Percentiles rank a stretch among this genome's conserved stretches.
Conservation (phyloP, 2,797 vertebrate species). For the Melanotaenia trifasciata region DNA sequence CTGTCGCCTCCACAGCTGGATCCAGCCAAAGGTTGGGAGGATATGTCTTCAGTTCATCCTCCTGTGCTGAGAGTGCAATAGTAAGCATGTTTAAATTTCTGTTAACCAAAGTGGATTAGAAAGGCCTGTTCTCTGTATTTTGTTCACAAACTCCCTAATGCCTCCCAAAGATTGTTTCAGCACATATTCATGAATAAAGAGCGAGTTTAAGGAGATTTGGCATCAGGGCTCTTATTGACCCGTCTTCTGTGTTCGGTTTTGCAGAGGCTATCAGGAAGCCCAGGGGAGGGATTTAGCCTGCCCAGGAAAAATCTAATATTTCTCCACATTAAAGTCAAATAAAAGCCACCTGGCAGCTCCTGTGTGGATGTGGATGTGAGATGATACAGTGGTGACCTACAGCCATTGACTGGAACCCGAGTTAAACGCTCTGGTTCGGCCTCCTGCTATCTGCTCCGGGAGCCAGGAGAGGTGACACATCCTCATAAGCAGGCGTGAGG, state of each 20-base stretch:
- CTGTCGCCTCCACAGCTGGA: constrained; percentile 23
- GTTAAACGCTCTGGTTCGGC: constrained; percentile 67
- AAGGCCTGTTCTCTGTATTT: constrained; percentile 25
- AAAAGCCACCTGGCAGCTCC: constrained; percentile 71
- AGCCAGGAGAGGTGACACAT: constrained; percentile 62
- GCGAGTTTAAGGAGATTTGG: constrained; percentile 73
- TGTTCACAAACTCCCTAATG: constrained; percentile 62
- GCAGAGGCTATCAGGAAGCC: constrained; percentile 63
- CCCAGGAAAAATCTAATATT: constrained; percentile 74
- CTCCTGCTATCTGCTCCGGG: constrained; percentile 65
- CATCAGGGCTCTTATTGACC: constrained; percentile 76
- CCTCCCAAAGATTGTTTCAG: constrained; percentile 70
- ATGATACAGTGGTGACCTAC: constrained; percentile 72
- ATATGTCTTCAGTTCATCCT: constrained; percentile 22
- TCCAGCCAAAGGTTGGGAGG: constrained; percentile 24
- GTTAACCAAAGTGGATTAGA: constrained; percentile 65
- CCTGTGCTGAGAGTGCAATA: constrained; percentile 38
- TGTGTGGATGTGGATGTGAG: constrained; percentile 43
- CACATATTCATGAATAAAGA: constrained; percentile 77
- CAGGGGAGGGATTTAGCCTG: constrained; percentile 77
- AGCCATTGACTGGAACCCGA: constrained; percentile 60
- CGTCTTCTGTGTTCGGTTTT: constrained; percentile 62
- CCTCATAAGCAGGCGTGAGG: constrained; percentile 61
- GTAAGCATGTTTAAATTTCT: constrained; percentile 47
- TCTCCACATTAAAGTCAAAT: constrained; percentile 79